A percentile compares a stretch with the other conserved stretches of the same genome.
Conservation (phyloP, 1,140 invertebrate species). For the Brachionus asplanchnoidis region DNA sequence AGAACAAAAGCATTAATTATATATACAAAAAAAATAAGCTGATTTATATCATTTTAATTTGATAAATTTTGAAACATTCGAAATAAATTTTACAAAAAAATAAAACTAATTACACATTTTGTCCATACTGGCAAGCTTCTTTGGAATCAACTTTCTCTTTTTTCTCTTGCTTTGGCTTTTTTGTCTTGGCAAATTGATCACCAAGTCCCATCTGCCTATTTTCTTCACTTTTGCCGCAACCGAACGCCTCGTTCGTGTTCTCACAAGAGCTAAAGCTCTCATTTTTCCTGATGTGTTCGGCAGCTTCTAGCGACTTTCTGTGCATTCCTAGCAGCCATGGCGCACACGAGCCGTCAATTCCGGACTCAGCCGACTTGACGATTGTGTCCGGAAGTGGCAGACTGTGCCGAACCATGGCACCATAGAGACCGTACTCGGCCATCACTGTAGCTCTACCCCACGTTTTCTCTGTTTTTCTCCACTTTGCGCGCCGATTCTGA, state of each 20-base stretch:
- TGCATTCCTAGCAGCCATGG: conserved; percentile 90
- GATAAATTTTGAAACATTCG: neutral
- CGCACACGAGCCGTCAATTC: conserved; percentile 75
- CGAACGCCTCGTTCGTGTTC: neutral
- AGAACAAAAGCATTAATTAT: neutral
- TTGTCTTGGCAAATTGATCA: neutral
- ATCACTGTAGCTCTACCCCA: conserved; percentile 70
- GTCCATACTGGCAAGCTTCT: neutral
- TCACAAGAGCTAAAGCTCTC: conserved; percentile 15
- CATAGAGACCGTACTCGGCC: conserved; percentile 89
- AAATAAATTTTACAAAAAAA: neutral
- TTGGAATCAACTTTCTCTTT: neutral
- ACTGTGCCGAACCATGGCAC: conserved; percentile 96
- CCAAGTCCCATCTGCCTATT: neutral
- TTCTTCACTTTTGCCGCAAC: neutral
- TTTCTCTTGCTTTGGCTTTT: conserved; percentile 13
- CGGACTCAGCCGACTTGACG: conserved; percentile 81
- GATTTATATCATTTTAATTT: neutral
- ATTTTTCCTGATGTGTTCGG: conserved; percentile 31
- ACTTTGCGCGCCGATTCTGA: conserved; percentile 53
- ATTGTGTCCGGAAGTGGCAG: conserved; percentile 94
- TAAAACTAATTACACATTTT: neutral
- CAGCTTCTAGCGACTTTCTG: conserved; percentile 35
- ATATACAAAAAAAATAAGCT: neutral
- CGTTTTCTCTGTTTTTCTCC: conserved; percentile 97